Base-by-base conservation (phyloP, 1,140 invertebrate species). In the Zaprionus camerounensis region DNA sequence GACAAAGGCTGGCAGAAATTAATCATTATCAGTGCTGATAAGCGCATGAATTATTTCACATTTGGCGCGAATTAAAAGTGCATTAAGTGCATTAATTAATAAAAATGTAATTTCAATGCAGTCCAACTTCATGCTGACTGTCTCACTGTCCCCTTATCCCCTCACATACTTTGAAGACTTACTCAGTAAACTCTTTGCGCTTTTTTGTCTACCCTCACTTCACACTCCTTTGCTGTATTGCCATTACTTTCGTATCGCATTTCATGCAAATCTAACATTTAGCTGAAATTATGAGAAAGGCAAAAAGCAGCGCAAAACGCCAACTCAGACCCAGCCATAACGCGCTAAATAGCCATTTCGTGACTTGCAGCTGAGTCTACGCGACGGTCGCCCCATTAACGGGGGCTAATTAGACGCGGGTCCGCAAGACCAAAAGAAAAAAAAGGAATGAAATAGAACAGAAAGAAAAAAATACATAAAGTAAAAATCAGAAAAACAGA, bases 1-100 rank as follows among this genome's bases (percentile, higher is more conserved):
- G 73, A 65, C 61, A 76, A 76, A 76, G 68, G 31, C 61, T 63
- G 59, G 56, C 55, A 66, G 80, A 78, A 88, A 88, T 87, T 88
- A 87, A 87, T 87, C 83, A 88, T 88, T 87, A 87, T 87, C 83
- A 76, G 80, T 57, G 84, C 59, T 87, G 83, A 87, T 87, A 87
- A 87, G 80, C 84, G 64, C 59, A 74, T 83, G 83, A 87, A 87
- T 88, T 88, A 83, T 87, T 87, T 87, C 74, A 76, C 84, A 87
- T 86, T 86, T 86, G 77, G 65, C 67, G 64, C 55, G 82, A 74
- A 87, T 87, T 87, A 87, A 88, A 78, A 88, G 77, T 84, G 81
- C 83, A 87, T 87, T 87, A 83, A 83, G 66, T 68, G 78, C 84
- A 81, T 83, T 83, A 88, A 87, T 83, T 88, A 83, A 80, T 82